Evolutionary conservation across 1,140 invertebrate species (phyloP), one percentile per base, ranked within the genome.

Genomic region (Delia radicum): DNA sequence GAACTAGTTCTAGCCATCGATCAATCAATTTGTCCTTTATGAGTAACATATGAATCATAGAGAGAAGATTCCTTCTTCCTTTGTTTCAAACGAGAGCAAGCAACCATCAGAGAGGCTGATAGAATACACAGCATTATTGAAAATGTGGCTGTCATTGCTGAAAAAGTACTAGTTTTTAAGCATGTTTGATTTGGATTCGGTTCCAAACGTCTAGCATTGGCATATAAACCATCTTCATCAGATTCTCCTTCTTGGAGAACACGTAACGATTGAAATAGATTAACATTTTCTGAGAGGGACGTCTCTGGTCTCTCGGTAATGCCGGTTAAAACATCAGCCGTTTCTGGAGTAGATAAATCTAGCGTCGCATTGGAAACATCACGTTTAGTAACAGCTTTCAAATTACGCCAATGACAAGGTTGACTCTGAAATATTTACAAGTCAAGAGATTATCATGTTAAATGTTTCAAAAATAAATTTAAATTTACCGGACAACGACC

Each of bases 341-440:
- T 84, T 6, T 37, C 33, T n/a, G 27, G 72, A 15, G 73, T 24
- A 37, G 48, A 15, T 0, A 69, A 73, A 15, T 77, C 80, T 18
- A 79, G 75, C n/a, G 83, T 81, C 73, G 77, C 87, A 79, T 78
- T 88, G 76, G 79, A 88, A 77, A 84, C 86, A 77, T 87, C 91
- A 75, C 94, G 89, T 80, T 93, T 93, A 5, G 89, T 87, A 18
- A 95, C 90, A 73, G 90, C 91, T 83, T 95, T 95, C 73, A 94
- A 91, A 80, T 96, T 96, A 77, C 95, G 90, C 95, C 95, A 96
- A 84, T 97, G 95, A 82, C 95, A 96, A 4, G 94, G 93, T 88
- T 97, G 95, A 77, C 94, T 95, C 95, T 97, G 72, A 77, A 71
- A 77, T 29, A 28, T n/a, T n/a, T n/a, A n/a, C n/a, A n/a, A n/a